A percentile compares a stretch with the other conserved stretches of the same genome.
Evolutionary conservation across 1,140 invertebrate genomes (phyloP).

Genomic region (Eueides isabella): DNA sequence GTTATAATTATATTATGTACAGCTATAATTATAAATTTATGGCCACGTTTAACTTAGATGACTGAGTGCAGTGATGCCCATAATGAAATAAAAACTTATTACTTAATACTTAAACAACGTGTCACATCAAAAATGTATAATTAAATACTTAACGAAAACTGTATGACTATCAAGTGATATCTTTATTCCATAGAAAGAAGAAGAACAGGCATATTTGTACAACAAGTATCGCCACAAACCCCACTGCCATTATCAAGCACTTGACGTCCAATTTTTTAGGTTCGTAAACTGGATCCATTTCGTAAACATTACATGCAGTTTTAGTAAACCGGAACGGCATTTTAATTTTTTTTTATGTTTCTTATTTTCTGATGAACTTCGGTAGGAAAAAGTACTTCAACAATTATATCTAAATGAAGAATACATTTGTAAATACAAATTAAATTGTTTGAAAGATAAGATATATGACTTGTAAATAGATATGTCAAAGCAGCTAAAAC

Average conservation of each 20-base stretch:
- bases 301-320: slow-evolving; percentile 26
- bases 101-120: background rate
- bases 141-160: background rate
- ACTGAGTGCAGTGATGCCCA: too few species aligned
- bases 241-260: slow-evolving; percentile 45
- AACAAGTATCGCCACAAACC: slow-evolving; percentile 43
- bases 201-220: slow-evolving; percentile 47
- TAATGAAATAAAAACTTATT: too few species aligned
- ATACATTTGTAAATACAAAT: too few species aligned
- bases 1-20: too few species aligned
- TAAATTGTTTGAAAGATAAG: too few species aligned
- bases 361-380: background rate
- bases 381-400: background rate
- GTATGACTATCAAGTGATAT: background rate
- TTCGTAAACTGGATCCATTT: slow-evolving; percentile 25
- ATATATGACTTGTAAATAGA: too few species aligned
- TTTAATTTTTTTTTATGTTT: slow-evolving; percentile 1
- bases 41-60: too few species aligned
- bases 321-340: slow-evolving; percentile 49
- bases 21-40: too few species aligned
- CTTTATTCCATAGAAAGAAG: slow-evolving; percentile 44
- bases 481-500: too few species aligned
- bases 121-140: background rate
- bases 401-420: too few species aligned
- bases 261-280: slow-evolving; percentile 44